These are phyloP conservation scores for Peromyscus nudipes DNA, from an alignment of 2,797 vertebrate species.

Conservation along the genomic window DNA sequence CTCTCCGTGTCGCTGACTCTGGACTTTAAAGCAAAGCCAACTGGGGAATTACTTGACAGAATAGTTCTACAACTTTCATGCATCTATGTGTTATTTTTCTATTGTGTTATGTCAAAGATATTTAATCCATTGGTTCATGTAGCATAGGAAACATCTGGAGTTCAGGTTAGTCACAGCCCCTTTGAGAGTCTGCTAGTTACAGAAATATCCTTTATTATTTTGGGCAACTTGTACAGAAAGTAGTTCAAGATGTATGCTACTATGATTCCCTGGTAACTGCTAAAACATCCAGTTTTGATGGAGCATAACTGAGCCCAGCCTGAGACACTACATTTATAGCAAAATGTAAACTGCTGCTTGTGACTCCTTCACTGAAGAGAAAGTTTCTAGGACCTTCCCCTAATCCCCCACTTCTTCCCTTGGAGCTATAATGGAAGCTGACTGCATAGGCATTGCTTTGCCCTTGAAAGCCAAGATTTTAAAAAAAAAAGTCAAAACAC, in stretches of 20 bases:
- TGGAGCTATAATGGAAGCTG: neutral
- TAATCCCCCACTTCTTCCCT: neutral
- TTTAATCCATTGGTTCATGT: neutral
- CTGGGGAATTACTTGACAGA: neutral
- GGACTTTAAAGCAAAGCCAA: neutral
- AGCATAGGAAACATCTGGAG: neutral
- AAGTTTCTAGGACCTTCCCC: neutral
- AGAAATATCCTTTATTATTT: neutral
- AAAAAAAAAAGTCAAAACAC: conserved; percentile 24
- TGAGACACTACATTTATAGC: neutral
- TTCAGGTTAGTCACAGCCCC: neutral
- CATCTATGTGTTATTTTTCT: neutral
- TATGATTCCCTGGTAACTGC: neutral
- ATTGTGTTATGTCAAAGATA: neutral
- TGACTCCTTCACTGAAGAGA: neutral
- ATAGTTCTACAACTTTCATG: neutral
- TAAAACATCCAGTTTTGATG: neutral
- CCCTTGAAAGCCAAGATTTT: conserved; percentile 60
- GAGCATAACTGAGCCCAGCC: neutral
- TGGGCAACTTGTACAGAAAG: neutral
- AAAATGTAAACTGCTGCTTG: neutral
- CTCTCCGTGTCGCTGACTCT: too few relatives aligned
- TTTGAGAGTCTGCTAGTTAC: neutral
- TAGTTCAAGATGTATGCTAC: neutral
- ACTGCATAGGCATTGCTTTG: conserved; percentile 22